Percentiles rank a stretch among this genome's conserved stretches.
Evolutionary conservation across 1,140 invertebrate species (phyloP).

Genomic region (Tenebrio molitor): DNA sequence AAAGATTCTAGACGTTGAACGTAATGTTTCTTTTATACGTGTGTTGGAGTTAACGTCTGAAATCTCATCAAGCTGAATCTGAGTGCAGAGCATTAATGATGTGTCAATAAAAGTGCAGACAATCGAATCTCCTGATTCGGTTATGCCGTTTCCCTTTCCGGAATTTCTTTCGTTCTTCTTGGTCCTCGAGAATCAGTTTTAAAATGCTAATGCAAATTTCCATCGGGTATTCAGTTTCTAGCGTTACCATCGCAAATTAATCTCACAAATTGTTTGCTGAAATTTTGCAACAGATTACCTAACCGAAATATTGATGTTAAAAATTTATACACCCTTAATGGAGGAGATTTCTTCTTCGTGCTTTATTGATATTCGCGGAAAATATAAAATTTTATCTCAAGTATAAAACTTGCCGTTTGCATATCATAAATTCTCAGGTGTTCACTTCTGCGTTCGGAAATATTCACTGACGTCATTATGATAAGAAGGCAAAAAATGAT

Average conservation of each 20-base stretch:
- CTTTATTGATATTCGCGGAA: not conserved
- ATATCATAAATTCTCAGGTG: conserved; percentile 12
- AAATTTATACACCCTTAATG: not conserved
- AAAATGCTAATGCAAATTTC: not conserved
- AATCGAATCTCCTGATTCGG: conserved; percentile 16
- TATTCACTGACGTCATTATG: conserved; percentile 6
- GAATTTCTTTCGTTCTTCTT: not conserved
- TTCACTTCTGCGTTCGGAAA: not conserved
- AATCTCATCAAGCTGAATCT: conserved; percentile 24
- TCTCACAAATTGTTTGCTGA: not conserved
- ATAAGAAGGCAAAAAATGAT: conserved; percentile 1
- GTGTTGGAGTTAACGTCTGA: not conserved
- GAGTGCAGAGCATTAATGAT: conserved; percentile 15
- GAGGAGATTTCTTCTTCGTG: not conserved
- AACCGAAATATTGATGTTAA: not conserved
- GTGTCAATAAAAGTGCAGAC: conserved; percentile 26
- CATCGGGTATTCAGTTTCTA: not conserved
- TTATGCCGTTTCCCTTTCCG: not conserved
- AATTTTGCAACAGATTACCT: not conserved
- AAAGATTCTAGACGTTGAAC: not conserved
- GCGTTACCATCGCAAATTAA: not conserved
- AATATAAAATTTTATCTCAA: conserved; percentile 14
- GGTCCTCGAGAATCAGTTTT: not conserved
- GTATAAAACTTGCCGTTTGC: not conserved
- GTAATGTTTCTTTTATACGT: not conserved